Base-by-base conservation (phyloP, 2,888 invertebrate genomes). In the Dryadula phaetusa region DNA sequence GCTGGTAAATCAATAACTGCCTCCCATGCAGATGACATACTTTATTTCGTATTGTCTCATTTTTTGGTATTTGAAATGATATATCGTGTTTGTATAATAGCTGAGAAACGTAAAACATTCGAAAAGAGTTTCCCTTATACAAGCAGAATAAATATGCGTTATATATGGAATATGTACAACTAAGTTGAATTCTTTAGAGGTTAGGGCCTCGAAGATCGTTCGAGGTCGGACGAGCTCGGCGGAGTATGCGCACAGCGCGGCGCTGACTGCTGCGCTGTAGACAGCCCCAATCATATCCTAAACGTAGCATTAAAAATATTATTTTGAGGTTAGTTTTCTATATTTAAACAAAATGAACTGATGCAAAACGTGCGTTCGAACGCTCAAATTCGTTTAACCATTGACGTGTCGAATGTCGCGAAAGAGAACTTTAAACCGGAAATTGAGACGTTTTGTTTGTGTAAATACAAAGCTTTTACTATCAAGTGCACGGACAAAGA, bases 401-500 rank as follows among this genome's bases (percentile, higher is more conserved):
- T 81, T 85, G 79, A 75, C 83, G 84, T 81, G 81, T 88, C 90
- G 91, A 90, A 92, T 92, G 92, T 91, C 87, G 90, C 91, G 91
- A 81, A 89, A 86, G 83, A 87, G 88, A 85, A 89, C 84, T 74
- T 81, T 91, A 76, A 86, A 85, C 76, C 85, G 90, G 74, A 91
- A 92, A 85, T 81, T 91, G 79, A 86, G 90, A 87, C 88, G 91
- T 84, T 92, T 92, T 88, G 88, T 92, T 90, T 92, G 92, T 92
- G 90, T 92, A 87, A 91, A 92, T 90, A 92, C 91, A 84, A 91
- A 92, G 87, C 89, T 91, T 83, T 86, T 90, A 84, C 88, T 90
- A 79, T 90, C 90, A 87, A 90, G 91, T 91, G 89, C 90, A 88
- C 89, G 91, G 90, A 92, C 92, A 92, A 92, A 92, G 92, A 85